phyloP scores from a whole-genome alignment of 2,888 invertebrate genomes.

The Steromphala cineraria region DNA sequence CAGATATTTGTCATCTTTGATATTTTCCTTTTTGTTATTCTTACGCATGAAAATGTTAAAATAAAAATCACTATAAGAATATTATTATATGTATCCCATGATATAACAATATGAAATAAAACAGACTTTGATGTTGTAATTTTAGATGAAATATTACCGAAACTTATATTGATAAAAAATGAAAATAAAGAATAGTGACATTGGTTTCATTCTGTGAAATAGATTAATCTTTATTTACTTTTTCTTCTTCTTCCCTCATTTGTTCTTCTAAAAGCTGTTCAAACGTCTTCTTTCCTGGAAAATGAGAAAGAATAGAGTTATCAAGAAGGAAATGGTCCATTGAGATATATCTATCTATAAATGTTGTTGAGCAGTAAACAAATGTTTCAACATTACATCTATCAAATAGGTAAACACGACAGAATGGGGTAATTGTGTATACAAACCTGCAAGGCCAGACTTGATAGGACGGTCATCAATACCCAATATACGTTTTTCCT shows the following conservation, averaged over 20 bases:
- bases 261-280: constrained; percentile 72
- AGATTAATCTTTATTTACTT: background rate
- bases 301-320: background rate
- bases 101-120: too few relatives aligned
- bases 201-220: too few relatives aligned
- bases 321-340: background rate
- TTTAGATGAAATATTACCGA: too few relatives aligned
- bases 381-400: background rate
- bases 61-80: too few relatives aligned
- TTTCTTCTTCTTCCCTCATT: constrained; percentile 58
- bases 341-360: background rate
- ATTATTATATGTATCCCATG: too few relatives aligned
- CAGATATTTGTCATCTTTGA: too few relatives aligned
- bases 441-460: constrained; percentile 29
- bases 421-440: background rate
- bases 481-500: background rate
- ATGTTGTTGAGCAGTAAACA: too few relatives aligned
- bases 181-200: too few relatives aligned
- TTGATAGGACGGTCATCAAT: constrained; percentile 57
- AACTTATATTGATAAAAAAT: too few relatives aligned
- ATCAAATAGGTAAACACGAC: background rate
- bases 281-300: constrained; percentile 67
- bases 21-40: too few relatives aligned
- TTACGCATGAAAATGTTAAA: too few relatives aligned
- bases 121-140: too few relatives aligned